These are phyloP conservation scores for Podarcis siculus DNA, from an alignment of 2,797 vertebrate genomes.

Conservation along the genomic window DNA sequence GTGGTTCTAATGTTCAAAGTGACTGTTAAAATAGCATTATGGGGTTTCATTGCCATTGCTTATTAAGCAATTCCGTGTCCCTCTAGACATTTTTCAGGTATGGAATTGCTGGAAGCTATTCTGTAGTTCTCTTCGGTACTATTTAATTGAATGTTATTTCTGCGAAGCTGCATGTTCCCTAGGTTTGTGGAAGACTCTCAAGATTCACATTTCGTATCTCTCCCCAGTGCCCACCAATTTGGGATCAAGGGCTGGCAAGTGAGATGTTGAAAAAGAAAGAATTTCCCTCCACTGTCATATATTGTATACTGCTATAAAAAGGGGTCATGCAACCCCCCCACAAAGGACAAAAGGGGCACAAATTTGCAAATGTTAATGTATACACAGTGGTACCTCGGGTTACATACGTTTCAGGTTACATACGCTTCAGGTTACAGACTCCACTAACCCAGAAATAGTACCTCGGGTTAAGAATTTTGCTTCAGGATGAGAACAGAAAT, in stretches of 20 bases:
- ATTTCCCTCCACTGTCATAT: not conserved
- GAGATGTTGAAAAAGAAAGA: not conserved
- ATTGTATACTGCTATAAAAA: not conserved
- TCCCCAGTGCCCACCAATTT: not conserved
- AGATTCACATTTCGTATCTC: not conserved
- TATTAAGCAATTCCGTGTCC: conserved; percentile 24
- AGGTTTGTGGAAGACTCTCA: not conserved
- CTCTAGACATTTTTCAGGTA: conserved; percentile 17
- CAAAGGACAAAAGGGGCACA: too few relatives aligned
- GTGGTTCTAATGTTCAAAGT: conserved; percentile 16
- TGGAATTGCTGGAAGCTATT: not conserved
- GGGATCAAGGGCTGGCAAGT: not conserved
- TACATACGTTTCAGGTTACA: too few relatives aligned
- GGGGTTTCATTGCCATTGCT: conserved; percentile 27
- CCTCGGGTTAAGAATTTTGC: too few relatives aligned
- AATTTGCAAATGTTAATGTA: too few relatives aligned
- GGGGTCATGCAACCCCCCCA: too few relatives aligned
- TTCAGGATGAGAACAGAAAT: too few relatives aligned
- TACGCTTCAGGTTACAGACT: too few relatives aligned
- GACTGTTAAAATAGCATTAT: conserved; percentile 47
- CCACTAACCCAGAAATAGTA: too few relatives aligned
- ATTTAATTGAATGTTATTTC: not conserved
- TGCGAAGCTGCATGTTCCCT: not conserved
- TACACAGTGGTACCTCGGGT: too few relatives aligned
- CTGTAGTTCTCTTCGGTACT: not conserved